Evolutionary conservation across 64 coral and sea anemone species (phyloP).

Genomic region (Platygyra sinensis): DNA sequence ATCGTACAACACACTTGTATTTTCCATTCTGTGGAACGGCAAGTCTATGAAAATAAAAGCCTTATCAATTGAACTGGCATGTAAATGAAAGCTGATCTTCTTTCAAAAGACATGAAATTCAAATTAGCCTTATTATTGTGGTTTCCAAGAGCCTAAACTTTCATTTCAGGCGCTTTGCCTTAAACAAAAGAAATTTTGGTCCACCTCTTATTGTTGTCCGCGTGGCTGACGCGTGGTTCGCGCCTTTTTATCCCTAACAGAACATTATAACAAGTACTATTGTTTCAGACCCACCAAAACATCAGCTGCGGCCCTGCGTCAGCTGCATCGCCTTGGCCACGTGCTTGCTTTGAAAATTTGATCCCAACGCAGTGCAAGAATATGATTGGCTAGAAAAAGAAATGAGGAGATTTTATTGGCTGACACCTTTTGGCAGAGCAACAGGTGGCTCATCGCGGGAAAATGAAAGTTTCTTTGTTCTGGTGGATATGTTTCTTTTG

Average conservation of each 20-base stretch:
- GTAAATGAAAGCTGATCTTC: slow-evolving; percentile 25
- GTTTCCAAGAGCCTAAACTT: not conserved
- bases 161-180: not conserved
- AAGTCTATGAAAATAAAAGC: not conserved
- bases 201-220: not conserved
- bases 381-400: not conserved
- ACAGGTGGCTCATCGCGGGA: slow-evolving; percentile 2
- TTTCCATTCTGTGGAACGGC: not conserved
- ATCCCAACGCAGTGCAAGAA: too few species aligned
- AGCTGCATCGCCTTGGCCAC: not conserved
- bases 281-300: not conserved
- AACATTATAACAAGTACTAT: not conserved
- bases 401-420: not conserved
- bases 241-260: not conserved
- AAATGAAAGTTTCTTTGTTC: slow-evolving; percentile 16
- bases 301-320: not conserved
- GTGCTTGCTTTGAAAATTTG: not conserved
- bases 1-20: slow-evolving; percentile 24
- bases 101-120: slow-evolving; percentile 34
- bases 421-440: not conserved
- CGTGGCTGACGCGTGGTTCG: not conserved
- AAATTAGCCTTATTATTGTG: not conserved
- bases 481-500: not conserved
- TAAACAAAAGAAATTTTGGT: slow-evolving; percentile 2
- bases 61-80: not conserved